Conservation (phyloP, 1,140 invertebrate genomes). For the Choristoneura fumiferana region DNA sequence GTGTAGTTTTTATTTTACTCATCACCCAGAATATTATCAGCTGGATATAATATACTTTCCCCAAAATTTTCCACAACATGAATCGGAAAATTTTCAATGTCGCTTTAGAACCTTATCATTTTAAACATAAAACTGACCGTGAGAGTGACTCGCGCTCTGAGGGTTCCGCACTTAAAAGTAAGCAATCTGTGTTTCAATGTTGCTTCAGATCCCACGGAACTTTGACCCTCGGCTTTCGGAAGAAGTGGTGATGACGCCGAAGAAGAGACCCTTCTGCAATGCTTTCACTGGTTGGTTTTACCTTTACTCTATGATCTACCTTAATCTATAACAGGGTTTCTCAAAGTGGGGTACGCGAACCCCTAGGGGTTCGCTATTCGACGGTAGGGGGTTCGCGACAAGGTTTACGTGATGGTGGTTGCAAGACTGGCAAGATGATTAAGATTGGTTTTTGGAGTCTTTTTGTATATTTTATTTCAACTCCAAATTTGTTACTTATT, state of each 20-base stretch:
- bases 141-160: background rate
- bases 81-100: no score
- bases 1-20: background rate
- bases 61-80: background rate
- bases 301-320: no score
- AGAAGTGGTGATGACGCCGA: conserved; percentile 68
- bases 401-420: no score
- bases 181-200: background rate
- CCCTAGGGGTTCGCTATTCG: no score
- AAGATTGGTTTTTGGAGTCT: no score
- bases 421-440: no score
- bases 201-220: conserved; percentile 50
- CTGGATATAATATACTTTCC: no score
- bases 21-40: background rate
- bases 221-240: conserved; percentile 51
- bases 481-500: no score
- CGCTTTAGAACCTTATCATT: background rate
- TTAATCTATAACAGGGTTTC: no score
- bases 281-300: conserved; percentile 85
- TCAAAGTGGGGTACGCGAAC: no score
- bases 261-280: conserved; percentile 86
- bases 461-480: no score
- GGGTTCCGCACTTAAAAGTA: background rate
- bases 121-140: background rate
- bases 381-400: no score